These are phyloP conservation scores for Norana najaformis DNA, from an alignment of 2,888 invertebrate species.

Conservation along the genomic window DNA sequence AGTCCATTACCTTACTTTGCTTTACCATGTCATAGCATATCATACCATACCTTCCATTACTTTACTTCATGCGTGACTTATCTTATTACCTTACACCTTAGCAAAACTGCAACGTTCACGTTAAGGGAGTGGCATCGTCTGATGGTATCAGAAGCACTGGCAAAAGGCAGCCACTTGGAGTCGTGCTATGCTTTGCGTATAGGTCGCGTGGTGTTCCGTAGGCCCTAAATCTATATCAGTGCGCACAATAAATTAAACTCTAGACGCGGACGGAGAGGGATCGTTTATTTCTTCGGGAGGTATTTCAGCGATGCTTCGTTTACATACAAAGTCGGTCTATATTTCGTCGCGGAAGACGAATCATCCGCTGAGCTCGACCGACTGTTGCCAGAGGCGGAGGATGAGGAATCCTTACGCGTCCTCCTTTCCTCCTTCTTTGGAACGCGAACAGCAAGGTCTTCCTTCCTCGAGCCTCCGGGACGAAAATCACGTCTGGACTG, in stretches of 20 bases:
- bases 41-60: neutral
- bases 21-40: neutral
- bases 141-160: neutral
- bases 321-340: neutral
- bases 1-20: neutral
- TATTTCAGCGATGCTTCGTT: neutral
- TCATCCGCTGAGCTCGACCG: neutral
- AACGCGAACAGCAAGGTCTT: neutral
- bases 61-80: neutral
- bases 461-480: constrained; percentile 19
- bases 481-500: neutral
- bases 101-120: neutral
- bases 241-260: neutral
- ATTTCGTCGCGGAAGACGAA: neutral
- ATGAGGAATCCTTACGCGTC: neutral
- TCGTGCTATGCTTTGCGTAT: neutral
- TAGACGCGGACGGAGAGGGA: neutral
- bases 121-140: neutral
- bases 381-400: neutral
- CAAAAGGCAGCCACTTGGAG: neutral
- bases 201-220: neutral
- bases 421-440: neutral
- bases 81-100: neutral
- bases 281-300: neutral
- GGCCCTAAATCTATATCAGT: neutral